Base-by-base conservation (phyloP, 2,113 vertebrate species). In the Heterocephalus glaber region DNA sequence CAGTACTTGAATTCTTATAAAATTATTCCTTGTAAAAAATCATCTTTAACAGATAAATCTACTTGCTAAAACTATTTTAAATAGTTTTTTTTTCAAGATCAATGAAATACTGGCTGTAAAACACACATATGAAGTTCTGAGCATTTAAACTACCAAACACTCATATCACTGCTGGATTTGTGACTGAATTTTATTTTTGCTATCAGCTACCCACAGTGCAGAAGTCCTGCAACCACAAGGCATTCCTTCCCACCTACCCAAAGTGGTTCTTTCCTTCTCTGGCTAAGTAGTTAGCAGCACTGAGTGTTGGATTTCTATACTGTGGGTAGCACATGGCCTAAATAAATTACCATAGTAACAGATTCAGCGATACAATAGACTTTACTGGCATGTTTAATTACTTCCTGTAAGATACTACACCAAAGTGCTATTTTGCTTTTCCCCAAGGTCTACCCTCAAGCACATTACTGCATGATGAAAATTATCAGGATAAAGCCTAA, bases 221-320 rank as follows among this genome's bases (percentile, higher is more conserved):
- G 66, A 66, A 87, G 80, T 81, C 22, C 35, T 91, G 5, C 60
- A 87, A 76, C 95, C 94, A 56, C 82, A 94, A 85, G 38, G 68
- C 82, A 54, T 60, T 81, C 33, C 20, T 16, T 86, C 77, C 24
- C 38, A 44, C 56, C 77, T 77, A 65, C 28, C 41, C 41, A 47
- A 96, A 94, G 74, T 92, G 80, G 83, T 91, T 77, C 63, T 93
- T 97, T 86, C 94, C 77, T 94, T 87, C 80, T 96, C 80, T 86
- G 74, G 83, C 77, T 89, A 68, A 82, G 61, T 44, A 89, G 60
- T 84, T 70, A 90, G 92, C n/a, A 90, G 92, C 65, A 35, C 28
- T 72, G 65, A 93, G 19, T 77, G 28, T 38, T 97, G 63, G 6
- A 61, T 94, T 95, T 94, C 86, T 89, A 65, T n/a, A 35, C 38